Evolutionary conservation across 2,888 invertebrate genomes (phyloP).

Genomic region (Agrochola macilenta): DNA sequence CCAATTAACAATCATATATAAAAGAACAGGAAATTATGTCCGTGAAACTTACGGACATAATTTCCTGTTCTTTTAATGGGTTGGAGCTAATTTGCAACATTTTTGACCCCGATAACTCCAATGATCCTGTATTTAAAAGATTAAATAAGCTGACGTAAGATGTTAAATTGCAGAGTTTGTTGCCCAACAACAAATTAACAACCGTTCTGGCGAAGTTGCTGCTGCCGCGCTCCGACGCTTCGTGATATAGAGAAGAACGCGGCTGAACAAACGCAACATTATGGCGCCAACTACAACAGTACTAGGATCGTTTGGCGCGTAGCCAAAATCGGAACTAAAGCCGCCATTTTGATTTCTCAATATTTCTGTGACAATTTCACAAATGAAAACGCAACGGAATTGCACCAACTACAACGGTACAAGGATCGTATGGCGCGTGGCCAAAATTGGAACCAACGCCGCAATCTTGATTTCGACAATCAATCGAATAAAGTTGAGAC

Average conservation of each 20-base stretch:
- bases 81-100: no score
- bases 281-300: not conserved
- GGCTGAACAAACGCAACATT: not conserved
- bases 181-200: slow-evolving; percentile 1
- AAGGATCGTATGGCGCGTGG: no score
- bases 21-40: no score
- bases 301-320: not conserved
- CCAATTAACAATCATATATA: no score
- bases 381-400: not conserved
- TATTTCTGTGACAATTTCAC: not conserved
- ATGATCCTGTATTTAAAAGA: not conserved
- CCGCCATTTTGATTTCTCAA: not conserved
- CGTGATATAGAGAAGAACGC: not conserved
- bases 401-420: no score
- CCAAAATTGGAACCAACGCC: no score
- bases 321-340: not conserved
- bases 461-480: no score
- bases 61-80: no score
- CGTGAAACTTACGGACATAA: no score
- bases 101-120: no score
- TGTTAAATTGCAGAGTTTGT: slow-evolving; percentile 3
- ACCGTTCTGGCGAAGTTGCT: not conserved
- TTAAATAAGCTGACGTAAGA: not conserved
- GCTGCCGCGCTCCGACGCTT: not conserved
- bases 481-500: no score